phyloP scores from a whole-genome alignment of 2,888 invertebrate genomes.

The Lypha dubia region DNA sequence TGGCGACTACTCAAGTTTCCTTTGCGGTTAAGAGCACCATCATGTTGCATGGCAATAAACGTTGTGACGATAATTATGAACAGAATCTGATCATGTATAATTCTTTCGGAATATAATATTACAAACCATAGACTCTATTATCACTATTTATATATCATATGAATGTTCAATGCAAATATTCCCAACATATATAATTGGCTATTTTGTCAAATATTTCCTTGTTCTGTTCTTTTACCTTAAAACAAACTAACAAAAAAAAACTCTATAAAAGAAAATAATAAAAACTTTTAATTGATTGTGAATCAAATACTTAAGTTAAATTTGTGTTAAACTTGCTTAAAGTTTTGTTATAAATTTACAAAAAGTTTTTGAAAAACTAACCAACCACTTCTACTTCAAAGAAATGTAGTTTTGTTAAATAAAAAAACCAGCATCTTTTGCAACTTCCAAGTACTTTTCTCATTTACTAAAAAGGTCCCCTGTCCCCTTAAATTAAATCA shows the following conservation, averaged over 20 bases:
- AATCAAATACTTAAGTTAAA: neutral
- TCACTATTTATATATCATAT: neutral
- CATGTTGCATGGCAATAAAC: no score
- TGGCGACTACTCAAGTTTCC: no score
- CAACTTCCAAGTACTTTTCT: no score
- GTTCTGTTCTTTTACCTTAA: neutral
- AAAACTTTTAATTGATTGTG: neutral
- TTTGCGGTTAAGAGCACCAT: no score
- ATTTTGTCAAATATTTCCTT: neutral
- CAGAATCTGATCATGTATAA: no score
- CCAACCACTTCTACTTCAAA: neutral
- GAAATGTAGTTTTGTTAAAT: neutral
- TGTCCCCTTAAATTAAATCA: neutral
- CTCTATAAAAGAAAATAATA: neutral
- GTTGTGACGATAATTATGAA: no score
- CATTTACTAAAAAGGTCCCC: neutral
- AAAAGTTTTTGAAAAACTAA: neutral
- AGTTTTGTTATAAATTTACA: neutral
- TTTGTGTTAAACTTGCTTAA: neutral
- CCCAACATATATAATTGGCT: neutral
- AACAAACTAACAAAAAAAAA: neutral
- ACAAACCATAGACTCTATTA: no score
- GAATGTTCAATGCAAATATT: neutral
- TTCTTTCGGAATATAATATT: no score
- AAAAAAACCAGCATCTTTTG: neutral